These are phyloP conservation scores for Limanda limanda DNA, from an alignment of 2,113 vertebrate species.

Conservation along the genomic window DNA sequence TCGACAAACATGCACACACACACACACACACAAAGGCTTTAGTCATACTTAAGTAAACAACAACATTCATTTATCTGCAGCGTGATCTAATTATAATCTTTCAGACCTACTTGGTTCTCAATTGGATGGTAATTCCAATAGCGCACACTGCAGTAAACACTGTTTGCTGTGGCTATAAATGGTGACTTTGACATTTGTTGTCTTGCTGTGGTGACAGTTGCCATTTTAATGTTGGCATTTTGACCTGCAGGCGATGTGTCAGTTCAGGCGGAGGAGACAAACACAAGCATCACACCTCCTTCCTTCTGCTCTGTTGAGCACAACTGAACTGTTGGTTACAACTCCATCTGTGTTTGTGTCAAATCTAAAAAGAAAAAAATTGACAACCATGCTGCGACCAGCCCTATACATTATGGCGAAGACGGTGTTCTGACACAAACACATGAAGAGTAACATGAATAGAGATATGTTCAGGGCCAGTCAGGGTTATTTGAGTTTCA, in stretches of 20 bases:
- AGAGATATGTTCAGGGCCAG: conserved; percentile 1
- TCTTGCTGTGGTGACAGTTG: background rate
- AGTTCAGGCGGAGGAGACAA: conserved; percentile 5
- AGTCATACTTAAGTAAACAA: background rate
- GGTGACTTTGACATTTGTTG: conserved; percentile 1
- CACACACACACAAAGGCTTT: background rate
- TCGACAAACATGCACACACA: background rate
- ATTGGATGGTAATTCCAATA: background rate
- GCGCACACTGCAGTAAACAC: background rate
- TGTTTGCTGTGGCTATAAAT: conserved; percentile 3
- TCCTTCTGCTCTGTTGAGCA: conserved; percentile 31
- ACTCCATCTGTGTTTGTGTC: conserved; percentile 39
- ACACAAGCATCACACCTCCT: conserved; percentile 21
- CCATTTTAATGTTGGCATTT: conserved; percentile 25
- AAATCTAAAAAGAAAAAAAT: conserved; percentile 16
- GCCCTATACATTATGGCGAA: conserved; percentile 13
- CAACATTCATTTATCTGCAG: background rate
- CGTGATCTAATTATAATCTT: background rate
- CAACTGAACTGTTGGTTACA: conserved; percentile 42
- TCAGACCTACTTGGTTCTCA: background rate
- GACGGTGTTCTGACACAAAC: conserved; percentile 21
- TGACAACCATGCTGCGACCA: background rate
- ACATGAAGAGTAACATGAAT: background rate
- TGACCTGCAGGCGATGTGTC: conserved; percentile 23
- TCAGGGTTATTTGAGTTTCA: conserved; percentile 9